Percentiles rank a stretch among this genome's conserved stretches.
These are phyloP conservation scores for Drosophila rubida DNA, from an alignment of 2,888 invertebrate species.

Conservation along the genomic window DNA sequence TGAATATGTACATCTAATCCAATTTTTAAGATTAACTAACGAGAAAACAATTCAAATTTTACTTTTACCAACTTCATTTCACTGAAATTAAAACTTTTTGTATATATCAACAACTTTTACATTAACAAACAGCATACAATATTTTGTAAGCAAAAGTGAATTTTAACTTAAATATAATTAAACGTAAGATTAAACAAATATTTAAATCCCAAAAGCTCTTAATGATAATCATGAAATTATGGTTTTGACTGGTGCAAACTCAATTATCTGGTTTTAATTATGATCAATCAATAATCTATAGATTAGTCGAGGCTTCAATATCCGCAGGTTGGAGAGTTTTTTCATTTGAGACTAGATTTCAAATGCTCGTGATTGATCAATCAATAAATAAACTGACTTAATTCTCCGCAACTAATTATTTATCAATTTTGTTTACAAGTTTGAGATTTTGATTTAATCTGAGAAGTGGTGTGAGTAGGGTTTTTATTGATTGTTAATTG, in stretches of 20 bases:
- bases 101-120: slow-evolving; percentile 8
- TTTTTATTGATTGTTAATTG: slow-evolving; percentile 2
- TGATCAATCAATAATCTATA: slow-evolving; percentile 10
- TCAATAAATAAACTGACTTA: neutral
- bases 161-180: slow-evolving; percentile 28
- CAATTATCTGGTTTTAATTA: slow-evolving; percentile 3
- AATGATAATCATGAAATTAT: slow-evolving; percentile 4
- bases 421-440: neutral
- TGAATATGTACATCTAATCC: slow-evolving; percentile 48
- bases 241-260: slow-evolving; percentile 13
- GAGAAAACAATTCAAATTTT: neutral
- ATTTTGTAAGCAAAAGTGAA: slow-evolving; percentile 15
- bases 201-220: slow-evolving; percentile 2
- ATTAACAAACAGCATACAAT: neutral
- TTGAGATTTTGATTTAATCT: neutral
- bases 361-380: neutral
- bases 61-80: neutral
- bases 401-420: neutral
- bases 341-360: neutral
- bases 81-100: slow-evolving; percentile 3
- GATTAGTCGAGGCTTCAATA: neutral
- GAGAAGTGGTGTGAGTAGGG: neutral
- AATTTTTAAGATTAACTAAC: slow-evolving; percentile 9
- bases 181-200: slow-evolving; percentile 3
- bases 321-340: neutral